Base-by-base conservation (phyloP, 2,797 vertebrate genomes). In the Molossus molossus region DNA sequence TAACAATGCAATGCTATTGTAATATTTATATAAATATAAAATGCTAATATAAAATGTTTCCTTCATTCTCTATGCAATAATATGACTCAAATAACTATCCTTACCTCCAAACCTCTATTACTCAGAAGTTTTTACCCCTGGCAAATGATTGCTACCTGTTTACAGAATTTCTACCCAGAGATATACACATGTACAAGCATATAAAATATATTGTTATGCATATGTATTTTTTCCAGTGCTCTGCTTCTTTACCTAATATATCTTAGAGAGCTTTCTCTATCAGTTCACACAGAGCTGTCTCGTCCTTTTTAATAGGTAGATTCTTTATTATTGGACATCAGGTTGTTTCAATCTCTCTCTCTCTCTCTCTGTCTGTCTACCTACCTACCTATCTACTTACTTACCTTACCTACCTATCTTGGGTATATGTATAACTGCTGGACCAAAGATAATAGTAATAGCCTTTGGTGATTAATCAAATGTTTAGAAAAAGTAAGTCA, bases 321-420 rank as follows among this genome's bases (percentile, higher is more conserved):
- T n/a, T 33, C 6, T 75, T 14, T 62, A 65, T 20, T 86, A 72
- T 67, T 40, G 20, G 14, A 37, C 7, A 87, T 15, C 12, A 55
- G 27, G 55, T 67, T 69, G 29, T 58, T 95, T 53, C 6, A 95
- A 67, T 85, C 48, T 73, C 94, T 65, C 70, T 33, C 77, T 94
- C 53, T 79, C 8, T 58, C 6, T 37, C 6, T 1, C 58, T 27
- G 1, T 12, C 65, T 57, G 15, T 40, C 14, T 37, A 57, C 70
- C 58, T 25, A 62, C 64, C 65, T 33, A 67, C 33, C 3, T 64
- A 29, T 0, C 62, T 33, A 3, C 13, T 45, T 57, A 5, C 13
- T 45, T 57, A 25, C 27, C 13, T 45, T 57, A 25, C 27, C 9
- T 45, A 53, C 67, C 58, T n/a, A 57, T 65, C 53, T 67, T 85